phyloP scores from a whole-genome alignment of 2,888 invertebrate genomes.

The Pilophorus perplexus region DNA sequence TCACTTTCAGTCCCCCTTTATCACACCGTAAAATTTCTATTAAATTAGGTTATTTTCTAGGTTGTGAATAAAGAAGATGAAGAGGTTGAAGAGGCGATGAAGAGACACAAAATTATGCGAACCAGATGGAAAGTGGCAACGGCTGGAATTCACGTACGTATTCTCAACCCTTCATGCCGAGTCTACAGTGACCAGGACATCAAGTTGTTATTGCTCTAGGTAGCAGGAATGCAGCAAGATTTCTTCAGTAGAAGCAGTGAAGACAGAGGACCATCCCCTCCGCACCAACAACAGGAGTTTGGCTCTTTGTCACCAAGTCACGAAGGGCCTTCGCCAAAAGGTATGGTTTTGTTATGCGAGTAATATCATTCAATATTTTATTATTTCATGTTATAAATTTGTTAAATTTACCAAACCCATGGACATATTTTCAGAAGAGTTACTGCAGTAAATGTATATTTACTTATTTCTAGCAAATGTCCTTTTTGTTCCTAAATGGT shows the following conservation, averaged over 20 bases:
- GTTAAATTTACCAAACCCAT: too few species aligned
- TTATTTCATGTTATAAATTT: too few species aligned
- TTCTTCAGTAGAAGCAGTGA: conserved; percentile 55
- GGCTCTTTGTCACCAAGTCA: conserved; percentile 10
- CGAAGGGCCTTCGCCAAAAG: conserved; percentile 28
- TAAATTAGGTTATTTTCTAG: too few species aligned
- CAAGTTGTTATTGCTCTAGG: conserved; percentile 19
- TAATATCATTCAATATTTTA: too few species aligned
- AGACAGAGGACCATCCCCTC: conserved; percentile 41
- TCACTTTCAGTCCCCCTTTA: too few species aligned
- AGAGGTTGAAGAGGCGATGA: conserved; percentile 49
- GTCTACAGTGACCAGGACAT: not conserved
- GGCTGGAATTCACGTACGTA: conserved; percentile 47
- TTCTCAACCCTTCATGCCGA: not conserved
- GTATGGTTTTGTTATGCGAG: too few species aligned
- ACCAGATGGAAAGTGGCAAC: conserved; percentile 48
- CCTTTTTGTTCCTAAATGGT: too few species aligned
- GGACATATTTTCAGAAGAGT: too few species aligned
- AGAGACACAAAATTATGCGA: conserved; percentile 49
- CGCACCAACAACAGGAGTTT: conserved; percentile 22
- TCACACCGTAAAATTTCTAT: too few species aligned
- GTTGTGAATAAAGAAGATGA: conserved; percentile 48
- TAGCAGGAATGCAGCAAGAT: conserved; percentile 51
- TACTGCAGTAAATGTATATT: too few species aligned
- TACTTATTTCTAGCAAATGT: too few species aligned